A percentile compares a stretch with the other conserved stretches of the same genome.
These are phyloP conservation scores for Brevimyrus niger DNA, from an alignment of 2,113 vertebrate species.

Conservation along the genomic window DNA sequence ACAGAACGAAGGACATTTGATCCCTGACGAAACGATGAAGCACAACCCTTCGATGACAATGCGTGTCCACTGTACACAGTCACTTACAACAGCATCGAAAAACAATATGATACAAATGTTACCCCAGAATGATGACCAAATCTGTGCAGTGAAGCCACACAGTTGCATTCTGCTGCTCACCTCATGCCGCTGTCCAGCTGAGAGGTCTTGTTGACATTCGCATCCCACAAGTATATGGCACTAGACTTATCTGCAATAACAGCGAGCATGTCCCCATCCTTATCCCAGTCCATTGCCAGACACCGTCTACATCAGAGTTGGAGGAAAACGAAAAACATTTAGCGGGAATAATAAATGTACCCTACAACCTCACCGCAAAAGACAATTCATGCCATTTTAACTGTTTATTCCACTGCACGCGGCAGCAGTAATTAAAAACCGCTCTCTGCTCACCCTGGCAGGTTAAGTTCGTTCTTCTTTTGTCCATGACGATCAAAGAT, in stretches of 20 bases:
- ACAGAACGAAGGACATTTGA: constrained; percentile 82
- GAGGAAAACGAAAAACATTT: neutral
- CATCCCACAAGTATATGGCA: constrained; percentile 83
- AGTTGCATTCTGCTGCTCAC: constrained; percentile 43
- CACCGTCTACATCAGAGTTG: constrained; percentile 59
- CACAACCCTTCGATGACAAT: neutral
- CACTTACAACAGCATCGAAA: neutral
- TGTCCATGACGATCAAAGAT: constrained; percentile 97
- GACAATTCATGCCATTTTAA: neutral
- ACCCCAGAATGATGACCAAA: neutral
- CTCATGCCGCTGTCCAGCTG: constrained; percentile 89
- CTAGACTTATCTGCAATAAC: constrained; percentile 87
- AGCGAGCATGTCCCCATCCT: constrained; percentile 87
- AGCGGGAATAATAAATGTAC: neutral
- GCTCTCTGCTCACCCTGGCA: constrained; percentile 72
- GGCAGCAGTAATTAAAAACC: constrained; percentile 12
- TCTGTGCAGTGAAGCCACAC: neutral
- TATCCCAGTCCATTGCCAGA: constrained; percentile 92
- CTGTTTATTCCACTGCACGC: neutral
- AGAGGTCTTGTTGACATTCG: constrained; percentile 83
- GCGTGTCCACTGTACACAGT: neutral
- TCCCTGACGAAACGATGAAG: constrained; percentile 61
- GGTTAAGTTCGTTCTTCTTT: constrained; percentile 80
- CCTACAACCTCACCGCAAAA: neutral
- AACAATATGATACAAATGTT: neutral